Evolutionary conservation across 1,140 invertebrate genomes (phyloP), one percentile per base, ranked within the genome.

Genomic region (Drosophila ogumai): DNA sequence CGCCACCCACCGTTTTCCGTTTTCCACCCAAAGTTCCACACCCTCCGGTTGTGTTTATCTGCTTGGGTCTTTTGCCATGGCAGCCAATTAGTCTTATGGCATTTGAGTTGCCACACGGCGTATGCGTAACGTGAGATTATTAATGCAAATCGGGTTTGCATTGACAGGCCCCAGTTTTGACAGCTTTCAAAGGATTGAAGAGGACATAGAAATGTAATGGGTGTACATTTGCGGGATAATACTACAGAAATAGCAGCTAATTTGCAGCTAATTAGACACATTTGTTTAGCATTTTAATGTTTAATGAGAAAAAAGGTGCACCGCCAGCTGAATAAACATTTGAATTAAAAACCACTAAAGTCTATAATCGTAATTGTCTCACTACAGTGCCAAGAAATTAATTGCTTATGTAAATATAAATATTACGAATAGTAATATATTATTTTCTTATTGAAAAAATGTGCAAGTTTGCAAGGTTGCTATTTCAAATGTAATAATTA

Each of bases 41-140:
- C 28, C 17, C 6, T 3, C 12, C 6, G 19, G 17, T 64, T 36
- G 54, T 47, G 55, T 73, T 40, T 68, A 32, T 28, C 54, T 40
- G 50, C 19, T 54, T 57, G 25, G 41, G 40, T 50, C 56, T 38
- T 68, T 52, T 57, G 68, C 63, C 79, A 47, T 77, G 49, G 34
- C 64, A 75, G 63, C 78, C 81, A 85, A 84, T 84, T 88, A 90
- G 81, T 77, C 75, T 68, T 79, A 82, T 86, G 75, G 69, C 82
- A 49, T 81, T 69, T 58, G 47, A 69, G 77, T 63, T 67, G 32
- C 49, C 60, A 71, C 75, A 75, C 17, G 64, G 65, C 79, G 82
- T 82, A 82, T 87, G 61, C 71, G 59, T 86, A 86, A 87, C 77
- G 57, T 63, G 66, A 36, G 46, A 66, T 81, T 59, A 86, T 79